phyloP scores from a whole-genome alignment of 1,140 invertebrate genomes.

The Popillia japonica region DNA sequence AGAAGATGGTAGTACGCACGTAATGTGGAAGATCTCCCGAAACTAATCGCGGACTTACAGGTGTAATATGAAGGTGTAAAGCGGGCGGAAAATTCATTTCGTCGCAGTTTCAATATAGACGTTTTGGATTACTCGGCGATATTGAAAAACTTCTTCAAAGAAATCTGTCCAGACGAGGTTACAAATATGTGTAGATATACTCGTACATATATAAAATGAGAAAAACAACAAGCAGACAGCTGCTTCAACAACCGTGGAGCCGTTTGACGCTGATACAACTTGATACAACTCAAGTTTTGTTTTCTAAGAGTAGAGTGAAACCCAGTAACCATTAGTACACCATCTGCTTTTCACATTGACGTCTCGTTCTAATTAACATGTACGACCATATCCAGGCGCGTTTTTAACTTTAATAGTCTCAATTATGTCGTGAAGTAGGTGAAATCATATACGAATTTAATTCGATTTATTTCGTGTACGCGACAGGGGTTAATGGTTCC shows the following conservation, averaged over 20 bases:
- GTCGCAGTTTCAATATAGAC: not conserved
- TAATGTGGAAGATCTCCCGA: too few relatives aligned
- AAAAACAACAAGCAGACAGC: constrained; percentile 28
- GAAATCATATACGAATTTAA: too few relatives aligned
- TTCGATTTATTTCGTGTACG: not conserved
- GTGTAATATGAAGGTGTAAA: not conserved
- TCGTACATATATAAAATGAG: too few relatives aligned
- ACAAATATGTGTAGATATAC: too few relatives aligned
- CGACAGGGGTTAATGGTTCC: not conserved
- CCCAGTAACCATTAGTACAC: not conserved
- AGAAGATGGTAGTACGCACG: too few relatives aligned
- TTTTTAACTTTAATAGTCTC: too few relatives aligned
- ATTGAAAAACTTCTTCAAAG: not conserved
- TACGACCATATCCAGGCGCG: not conserved
- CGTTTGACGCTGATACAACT: too few relatives aligned
- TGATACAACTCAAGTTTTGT: not conserved
- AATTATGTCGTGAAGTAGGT: too few relatives aligned
- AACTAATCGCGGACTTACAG: not conserved
- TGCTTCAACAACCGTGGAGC: not conserved
- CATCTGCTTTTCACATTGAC: constrained; percentile 8
- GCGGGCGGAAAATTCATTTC: not conserved
- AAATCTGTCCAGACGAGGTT: too few relatives aligned
- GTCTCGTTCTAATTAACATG: not conserved
- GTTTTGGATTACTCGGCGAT: not conserved
- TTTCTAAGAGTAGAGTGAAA: not conserved